Evolutionary conservation across 2,113 vertebrate species (phyloP).

Genomic region (Speoplatyrhinus poulsoni): DNA sequence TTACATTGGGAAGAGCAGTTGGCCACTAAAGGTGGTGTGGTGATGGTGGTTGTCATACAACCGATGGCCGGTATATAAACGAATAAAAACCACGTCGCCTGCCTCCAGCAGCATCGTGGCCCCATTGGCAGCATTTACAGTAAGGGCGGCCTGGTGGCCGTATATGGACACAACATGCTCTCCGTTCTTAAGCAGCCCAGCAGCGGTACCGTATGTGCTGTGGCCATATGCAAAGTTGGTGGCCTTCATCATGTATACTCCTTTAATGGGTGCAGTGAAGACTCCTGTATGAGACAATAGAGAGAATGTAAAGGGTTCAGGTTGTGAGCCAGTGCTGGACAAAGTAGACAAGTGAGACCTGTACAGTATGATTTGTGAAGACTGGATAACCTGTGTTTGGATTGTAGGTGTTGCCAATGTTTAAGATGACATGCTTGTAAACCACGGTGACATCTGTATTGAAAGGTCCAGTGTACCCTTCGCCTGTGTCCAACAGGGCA

Average conservation of each 20-base stretch:
- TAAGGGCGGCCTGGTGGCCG: neutral
- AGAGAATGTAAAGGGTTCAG: neutral
- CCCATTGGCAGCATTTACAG: constrained; percentile 4
- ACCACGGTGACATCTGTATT: neutral
- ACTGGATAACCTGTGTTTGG: neutral
- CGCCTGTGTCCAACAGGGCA: neutral
- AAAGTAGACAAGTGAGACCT: neutral
- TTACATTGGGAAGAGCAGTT: constrained; percentile 8
- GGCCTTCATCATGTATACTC: neutral
- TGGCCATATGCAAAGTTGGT: neutral
- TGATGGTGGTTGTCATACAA: neutral
- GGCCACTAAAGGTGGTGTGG: constrained; percentile 10
- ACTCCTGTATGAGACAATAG: neutral
- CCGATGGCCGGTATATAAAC: neutral
- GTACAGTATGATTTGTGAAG: neutral
- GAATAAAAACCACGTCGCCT: neutral
- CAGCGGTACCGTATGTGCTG: neutral
- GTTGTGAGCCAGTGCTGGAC: too few relatives aligned
- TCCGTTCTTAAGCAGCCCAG: neutral
- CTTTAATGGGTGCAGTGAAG: constrained; percentile 10
- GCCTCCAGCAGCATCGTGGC: neutral
- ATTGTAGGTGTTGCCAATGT: neutral
- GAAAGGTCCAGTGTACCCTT: constrained; percentile 3
- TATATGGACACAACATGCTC: neutral
- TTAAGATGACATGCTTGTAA: neutral